Evolutionary conservation across 2,888 invertebrate genomes (phyloP).

Genomic region (Aphidoletes aphidimyza): DNA sequence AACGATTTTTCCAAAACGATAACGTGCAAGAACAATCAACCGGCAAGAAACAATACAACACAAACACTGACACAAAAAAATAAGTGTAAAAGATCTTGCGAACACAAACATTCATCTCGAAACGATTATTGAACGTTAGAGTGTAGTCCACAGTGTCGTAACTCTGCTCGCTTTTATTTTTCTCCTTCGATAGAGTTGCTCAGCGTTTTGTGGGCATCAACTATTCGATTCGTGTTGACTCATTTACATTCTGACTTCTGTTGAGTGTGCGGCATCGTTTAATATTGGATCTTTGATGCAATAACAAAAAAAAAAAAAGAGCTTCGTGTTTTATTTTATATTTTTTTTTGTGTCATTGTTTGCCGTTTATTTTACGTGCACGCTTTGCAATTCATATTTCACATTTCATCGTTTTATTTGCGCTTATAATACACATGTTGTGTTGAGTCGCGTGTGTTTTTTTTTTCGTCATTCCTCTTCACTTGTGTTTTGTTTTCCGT

Average conservation of each 20-base stretch:
- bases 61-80: neutral
- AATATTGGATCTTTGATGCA: constrained; percentile 30
- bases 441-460: neutral
- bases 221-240: neutral
- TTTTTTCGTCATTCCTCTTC: no score
- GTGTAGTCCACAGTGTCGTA: constrained; percentile 4
- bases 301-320: neutral
- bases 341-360: neutral
- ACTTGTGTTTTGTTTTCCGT: neutral
- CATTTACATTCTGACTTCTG: constrained; percentile 32
- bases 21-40: neutral
- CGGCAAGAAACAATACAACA: neutral
- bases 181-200: no score
- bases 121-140: neutral
- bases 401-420: neutral
- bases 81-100: neutral
- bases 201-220: neutral
- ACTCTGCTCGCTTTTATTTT: neutral
- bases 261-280: neutral
- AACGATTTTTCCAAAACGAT: neutral
- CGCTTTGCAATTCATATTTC: constrained; percentile 2
- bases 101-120: constrained; percentile 4
- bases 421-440: constrained; percentile 17
- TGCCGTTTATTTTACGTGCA: neutral
- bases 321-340: neutral